A percentile compares a stretch with the other conserved stretches of the same genome.
These are phyloP conservation scores for Lateolabrax maculatus DNA, from an alignment of 2,797 vertebrate species.

Conservation along the genomic window DNA sequence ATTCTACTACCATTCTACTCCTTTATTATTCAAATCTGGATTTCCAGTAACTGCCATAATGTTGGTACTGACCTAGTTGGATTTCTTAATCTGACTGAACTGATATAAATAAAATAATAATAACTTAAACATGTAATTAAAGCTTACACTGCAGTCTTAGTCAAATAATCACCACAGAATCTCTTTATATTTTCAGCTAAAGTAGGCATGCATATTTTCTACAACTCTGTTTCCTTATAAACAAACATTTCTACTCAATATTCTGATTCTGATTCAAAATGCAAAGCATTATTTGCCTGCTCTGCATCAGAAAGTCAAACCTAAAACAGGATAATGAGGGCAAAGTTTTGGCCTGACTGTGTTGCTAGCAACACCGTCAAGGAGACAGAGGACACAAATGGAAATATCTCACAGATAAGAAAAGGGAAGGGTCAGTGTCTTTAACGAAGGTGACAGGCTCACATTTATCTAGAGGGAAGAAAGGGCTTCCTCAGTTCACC, in stretches of 20 bases:
- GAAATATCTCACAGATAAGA: constrained; percentile 52
- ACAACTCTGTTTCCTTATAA: constrained; percentile 10
- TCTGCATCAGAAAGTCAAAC: constrained; percentile 51
- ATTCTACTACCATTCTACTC: background rate
- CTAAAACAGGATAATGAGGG: constrained; percentile 58
- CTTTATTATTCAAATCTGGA: background rate
- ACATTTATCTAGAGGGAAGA: constrained; percentile 44
- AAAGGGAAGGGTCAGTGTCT: constrained; percentile 33
- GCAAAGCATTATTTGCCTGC: constrained; percentile 30
- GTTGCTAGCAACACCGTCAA: constrained; percentile 60
- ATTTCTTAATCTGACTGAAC: background rate
- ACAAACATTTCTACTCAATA: constrained; percentile 16
- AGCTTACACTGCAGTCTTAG: background rate
- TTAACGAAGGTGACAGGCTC: constrained; percentile 53
- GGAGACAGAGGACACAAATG: constrained; percentile 58
- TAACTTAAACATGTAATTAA: background rate
- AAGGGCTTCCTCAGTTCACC: constrained; percentile 33
- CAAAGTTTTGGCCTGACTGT: constrained; percentile 51
- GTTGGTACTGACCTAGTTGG: background rate
- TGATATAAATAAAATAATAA: background rate
- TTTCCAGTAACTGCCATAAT: background rate
- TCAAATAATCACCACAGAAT: background rate
- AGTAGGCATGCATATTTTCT: background rate
- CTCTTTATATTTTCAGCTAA: constrained; percentile 11
- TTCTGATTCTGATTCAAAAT: constrained; percentile 25